Evolutionary conservation across 2,888 invertebrate genomes (phyloP).

Genomic region (Limnephilus marmoratus): DNA sequence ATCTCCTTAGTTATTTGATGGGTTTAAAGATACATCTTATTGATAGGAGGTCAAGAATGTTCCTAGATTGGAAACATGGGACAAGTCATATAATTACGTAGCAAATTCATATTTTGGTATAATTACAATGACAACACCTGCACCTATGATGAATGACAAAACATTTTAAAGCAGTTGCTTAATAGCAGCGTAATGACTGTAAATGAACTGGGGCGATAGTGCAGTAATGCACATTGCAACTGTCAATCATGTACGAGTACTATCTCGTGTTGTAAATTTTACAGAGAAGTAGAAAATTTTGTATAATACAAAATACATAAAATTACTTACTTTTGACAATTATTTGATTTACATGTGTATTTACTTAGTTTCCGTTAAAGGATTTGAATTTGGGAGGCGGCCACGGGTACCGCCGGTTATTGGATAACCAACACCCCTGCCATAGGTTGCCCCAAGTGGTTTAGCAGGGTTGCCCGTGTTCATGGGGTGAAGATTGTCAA

Average conservation of each 20-base stretch:
- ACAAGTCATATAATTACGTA: neutral
- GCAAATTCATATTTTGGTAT: neutral
- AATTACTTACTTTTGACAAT: neutral
- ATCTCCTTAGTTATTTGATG: neutral
- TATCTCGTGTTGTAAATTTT: neutral
- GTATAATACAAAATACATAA: neutral
- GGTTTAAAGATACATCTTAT: neutral
- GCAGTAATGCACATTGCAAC: neutral
- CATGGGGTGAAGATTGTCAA: too few relatives aligned
- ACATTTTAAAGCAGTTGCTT: neutral
- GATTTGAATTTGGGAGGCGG: too few relatives aligned
- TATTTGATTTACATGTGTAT: too few relatives aligned
- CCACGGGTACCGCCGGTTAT: too few relatives aligned
- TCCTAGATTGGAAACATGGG: too few relatives aligned
- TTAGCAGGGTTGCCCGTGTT: too few relatives aligned
- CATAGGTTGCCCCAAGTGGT: too few relatives aligned
- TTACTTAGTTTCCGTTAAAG: too few relatives aligned
- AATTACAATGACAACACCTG: conserved; percentile 4
- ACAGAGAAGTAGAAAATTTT: neutral
- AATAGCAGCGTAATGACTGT: conserved; percentile 4
- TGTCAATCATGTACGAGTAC: neutral
- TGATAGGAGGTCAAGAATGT: neutral
- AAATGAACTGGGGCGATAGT: neutral
- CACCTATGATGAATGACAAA: neutral
- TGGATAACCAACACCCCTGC: too few relatives aligned